Percentiles rank a stretch among this genome's conserved stretches.
These are phyloP conservation scores for Episyrphus balteatus DNA, from an alignment of 1,140 invertebrate genomes.

Conservation along the genomic window DNA sequence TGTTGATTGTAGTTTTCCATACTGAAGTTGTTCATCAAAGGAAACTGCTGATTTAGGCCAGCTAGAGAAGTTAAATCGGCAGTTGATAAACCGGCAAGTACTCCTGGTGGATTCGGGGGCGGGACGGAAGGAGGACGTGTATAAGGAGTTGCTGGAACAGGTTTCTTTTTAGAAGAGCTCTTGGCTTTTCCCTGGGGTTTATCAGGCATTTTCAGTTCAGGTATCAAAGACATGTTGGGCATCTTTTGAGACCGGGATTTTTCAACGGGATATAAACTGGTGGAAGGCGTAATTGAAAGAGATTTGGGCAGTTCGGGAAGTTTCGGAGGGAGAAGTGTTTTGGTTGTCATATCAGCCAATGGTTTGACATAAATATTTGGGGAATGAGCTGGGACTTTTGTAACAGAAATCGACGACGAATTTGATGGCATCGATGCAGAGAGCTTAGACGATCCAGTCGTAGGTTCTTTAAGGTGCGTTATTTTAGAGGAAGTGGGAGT, in stretches of 20 bases:
- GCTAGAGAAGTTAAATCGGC: no score
- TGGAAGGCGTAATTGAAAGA: neutral
- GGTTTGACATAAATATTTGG: neutral
- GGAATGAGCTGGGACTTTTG: neutral
- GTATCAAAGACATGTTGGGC: neutral
- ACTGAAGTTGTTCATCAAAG: neutral
- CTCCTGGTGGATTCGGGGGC: neutral
- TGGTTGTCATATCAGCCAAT: neutral
- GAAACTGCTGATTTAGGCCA: neutral
- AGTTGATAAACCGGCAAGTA: no score
- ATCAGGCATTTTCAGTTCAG: neutral
- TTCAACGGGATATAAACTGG: neutral
- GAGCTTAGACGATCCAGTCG: no score
- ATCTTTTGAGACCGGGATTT: neutral
- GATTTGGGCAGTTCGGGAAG: neutral
- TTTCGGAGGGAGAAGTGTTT: neutral
- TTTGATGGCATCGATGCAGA: neutral
- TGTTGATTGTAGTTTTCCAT: neutral
- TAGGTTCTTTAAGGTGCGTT: no score
- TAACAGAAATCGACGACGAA: neutral
- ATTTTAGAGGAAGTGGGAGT: neutral
- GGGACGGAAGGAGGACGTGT: neutral
- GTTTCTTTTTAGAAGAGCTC: neutral
- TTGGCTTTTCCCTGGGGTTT: neutral
- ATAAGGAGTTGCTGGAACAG: neutral